These are phyloP conservation scores for Origma solitaria DNA, from an alignment of 2,113 vertebrate species.

Conservation along the genomic window DNA sequence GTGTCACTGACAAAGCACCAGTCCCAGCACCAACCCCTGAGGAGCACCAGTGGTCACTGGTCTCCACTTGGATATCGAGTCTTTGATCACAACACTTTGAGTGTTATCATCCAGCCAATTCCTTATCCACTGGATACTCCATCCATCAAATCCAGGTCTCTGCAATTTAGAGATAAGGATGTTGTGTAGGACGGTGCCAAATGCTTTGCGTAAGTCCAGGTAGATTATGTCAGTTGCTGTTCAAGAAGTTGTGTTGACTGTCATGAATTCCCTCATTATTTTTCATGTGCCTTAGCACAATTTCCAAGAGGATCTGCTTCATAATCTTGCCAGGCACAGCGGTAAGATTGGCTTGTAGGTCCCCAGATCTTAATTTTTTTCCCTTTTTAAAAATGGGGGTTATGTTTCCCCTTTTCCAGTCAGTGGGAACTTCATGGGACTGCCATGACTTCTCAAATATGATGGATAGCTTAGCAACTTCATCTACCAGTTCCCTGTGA, in stretches of 20 bases:
- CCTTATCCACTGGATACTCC: neutral
- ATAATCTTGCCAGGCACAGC: neutral
- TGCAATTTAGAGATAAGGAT: neutral
- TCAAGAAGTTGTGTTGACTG: neutral
- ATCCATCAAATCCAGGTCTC: neutral
- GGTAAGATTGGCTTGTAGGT: neutral
- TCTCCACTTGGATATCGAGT: rapidly evolving
- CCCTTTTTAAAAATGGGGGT: neutral
- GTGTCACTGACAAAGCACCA: rapidly evolving
- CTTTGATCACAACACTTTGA: neutral
- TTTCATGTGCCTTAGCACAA: neutral
- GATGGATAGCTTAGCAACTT: neutral
- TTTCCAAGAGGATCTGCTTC: neutral
- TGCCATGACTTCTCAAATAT: neutral
- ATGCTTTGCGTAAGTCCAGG: neutral
- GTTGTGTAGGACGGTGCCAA: neutral
- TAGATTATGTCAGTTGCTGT: neutral
- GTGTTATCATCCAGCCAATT: neutral
- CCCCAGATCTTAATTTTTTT: neutral
- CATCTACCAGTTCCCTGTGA: neutral
- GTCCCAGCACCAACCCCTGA: neutral
- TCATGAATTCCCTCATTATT: neutral
- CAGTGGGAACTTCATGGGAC: neutral
- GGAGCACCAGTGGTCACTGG: neutral
- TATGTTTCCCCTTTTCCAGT: neutral